Base-by-base conservation (phyloP, 2,888 invertebrate species). In the Alloscopus bannaensis region DNA sequence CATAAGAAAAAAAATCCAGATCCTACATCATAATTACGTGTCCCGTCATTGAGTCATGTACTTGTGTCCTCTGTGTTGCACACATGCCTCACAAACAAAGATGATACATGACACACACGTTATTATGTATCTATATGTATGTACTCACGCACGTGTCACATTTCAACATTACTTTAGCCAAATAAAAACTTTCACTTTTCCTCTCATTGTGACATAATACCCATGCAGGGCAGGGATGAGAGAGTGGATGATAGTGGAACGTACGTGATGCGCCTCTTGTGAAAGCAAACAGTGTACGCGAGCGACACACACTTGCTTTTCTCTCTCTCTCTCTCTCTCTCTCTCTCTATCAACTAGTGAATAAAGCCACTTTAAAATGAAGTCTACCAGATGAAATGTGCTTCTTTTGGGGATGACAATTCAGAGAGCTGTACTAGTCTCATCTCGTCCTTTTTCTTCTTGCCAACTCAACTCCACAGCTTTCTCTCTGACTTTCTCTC, bases 351-450 rank as follows among this genome's bases (percentile, higher is more conserved):
- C 26, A 55, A 24, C 13, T 24, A 26, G 26, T 55, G 55, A 55
- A 55, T 55, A 55, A 50, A 55, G 55, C 55, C 26, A 55, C 55
- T 55, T 55, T 55, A 22, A 52, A n/a, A 18, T 20, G 50, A 18
- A 26, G 55, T 28, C 55, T 22, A 55, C 55, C 28, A 28, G 6
- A 55, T 55, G 55, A 47, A 47, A 47, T 47, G 47, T 47, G n/a
- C 47, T 47, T 47, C 47, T 6, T 47, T 18, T 47, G 47, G n/a
- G 47, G 47, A 47, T 47, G 47, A 47, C 18, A 47, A 47, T n/a
- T 47, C 47, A 13, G 6, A 8, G 36, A 47, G n/a, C n/a, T n/a
- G n/a, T n/a, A n/a, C n/a, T n/a, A n/a, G n/a, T n/a, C n/a, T n/a
- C n/a, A n/a, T n/a, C n/a, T n/a, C n/a, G n/a, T n/a, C n/a, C n/a